Evolutionary conservation across 2,888 invertebrate species (phyloP).

Genomic region (Deroplatys truncata): DNA sequence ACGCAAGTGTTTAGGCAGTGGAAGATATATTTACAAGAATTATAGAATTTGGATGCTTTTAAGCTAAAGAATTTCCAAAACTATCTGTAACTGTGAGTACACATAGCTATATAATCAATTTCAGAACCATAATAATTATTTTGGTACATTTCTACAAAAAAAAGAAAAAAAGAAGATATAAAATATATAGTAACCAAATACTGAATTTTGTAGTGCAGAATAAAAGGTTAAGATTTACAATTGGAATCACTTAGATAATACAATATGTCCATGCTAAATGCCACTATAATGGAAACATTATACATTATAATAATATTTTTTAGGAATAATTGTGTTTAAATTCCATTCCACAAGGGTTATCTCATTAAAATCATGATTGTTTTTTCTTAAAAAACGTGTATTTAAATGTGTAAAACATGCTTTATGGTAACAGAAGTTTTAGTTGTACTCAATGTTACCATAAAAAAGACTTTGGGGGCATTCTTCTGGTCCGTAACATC

Average conservation of each 20-base stretch:
- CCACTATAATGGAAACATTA: background rate
- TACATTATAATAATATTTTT: background rate
- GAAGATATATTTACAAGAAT: too few species aligned
- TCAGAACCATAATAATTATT: too few species aligned
- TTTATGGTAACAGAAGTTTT: background rate
- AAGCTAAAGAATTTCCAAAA: too few species aligned
- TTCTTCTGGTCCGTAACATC: background rate
- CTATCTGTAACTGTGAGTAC: too few species aligned
- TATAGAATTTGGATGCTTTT: too few species aligned
- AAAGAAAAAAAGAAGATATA: too few species aligned
- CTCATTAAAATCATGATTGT: background rate
- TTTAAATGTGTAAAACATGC: background rate
- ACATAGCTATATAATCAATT: too few species aligned
- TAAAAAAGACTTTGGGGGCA: background rate
- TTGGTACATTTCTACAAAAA: too few species aligned
- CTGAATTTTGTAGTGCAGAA: background rate
- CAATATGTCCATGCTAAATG: background rate
- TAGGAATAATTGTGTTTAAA: background rate
- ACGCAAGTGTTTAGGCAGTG: too few species aligned
- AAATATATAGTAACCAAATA: too few species aligned
- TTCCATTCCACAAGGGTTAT: background rate
- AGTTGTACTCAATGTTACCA: background rate
- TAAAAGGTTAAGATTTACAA: background rate
- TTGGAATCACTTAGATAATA: background rate
- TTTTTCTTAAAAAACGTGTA: background rate